Evolutionary conservation across 2,888 invertebrate species (phyloP).

Genomic region (Dinocampus coccinellae): DNA sequence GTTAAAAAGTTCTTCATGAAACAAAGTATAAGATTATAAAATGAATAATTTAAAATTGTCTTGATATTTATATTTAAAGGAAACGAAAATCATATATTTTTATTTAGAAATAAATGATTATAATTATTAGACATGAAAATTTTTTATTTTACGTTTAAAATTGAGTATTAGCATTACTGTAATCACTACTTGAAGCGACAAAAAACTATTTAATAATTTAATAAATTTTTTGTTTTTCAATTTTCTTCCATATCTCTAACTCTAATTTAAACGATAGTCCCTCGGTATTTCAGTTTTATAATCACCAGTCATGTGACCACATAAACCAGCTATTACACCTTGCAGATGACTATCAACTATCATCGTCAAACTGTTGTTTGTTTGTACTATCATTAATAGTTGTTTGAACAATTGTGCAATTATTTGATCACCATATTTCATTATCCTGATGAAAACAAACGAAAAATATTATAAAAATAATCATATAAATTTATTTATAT

Average conservation of each 20-base stretch:
- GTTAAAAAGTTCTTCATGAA: conserved; percentile 90
- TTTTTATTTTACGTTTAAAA: background rate
- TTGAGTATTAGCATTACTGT: background rate
- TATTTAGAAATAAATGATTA: background rate
- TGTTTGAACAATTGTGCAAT: conserved; percentile 39
- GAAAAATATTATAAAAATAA: background rate
- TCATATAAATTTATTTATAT: background rate
- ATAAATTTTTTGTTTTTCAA: background rate
- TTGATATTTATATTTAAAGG: conserved; percentile 77
- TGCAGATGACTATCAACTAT: conserved; percentile 40
- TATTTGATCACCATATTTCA: conserved; percentile 41
- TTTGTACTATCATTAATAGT: conserved; percentile 42
- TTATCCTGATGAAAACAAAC: conserved; percentile 44
- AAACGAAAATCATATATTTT: background rate
- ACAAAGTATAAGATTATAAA: conserved; percentile 94
- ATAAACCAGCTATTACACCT: conserved; percentile 52
- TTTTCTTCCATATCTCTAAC: conserved; percentile 10
- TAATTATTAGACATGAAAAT: background rate
- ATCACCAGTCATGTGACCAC: conserved; percentile 52
- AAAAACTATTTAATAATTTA: background rate
- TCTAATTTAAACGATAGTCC: conserved; percentile 34
- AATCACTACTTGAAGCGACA: too few species aligned
- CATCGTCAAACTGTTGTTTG: conserved; percentile 46
- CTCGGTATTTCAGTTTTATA: conserved; percentile 43
- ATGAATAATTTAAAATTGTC: conserved; percentile 97